Base-by-base conservation (phyloP, 2,797 vertebrate species). In the Hoplostethus atlanticus region DNA sequence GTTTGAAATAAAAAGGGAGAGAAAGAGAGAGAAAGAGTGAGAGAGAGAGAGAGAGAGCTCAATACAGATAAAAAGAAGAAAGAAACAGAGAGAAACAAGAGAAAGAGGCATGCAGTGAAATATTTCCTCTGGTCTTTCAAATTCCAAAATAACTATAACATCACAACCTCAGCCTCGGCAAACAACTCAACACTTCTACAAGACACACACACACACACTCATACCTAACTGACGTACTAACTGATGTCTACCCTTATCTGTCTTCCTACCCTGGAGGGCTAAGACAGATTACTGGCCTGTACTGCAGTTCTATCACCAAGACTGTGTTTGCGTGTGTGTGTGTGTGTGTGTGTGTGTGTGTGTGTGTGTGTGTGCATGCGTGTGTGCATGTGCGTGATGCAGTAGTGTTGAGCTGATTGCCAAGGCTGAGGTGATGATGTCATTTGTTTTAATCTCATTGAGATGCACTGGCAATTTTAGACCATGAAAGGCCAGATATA, bases 381-480 rank as follows among this genome's bases (percentile, higher is more conserved):
- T 21, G 25, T 31, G 21, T 21, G 21, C 21, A 21, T 21, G 21
- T 1, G 21, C 1, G 21, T 21, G 53, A 15, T 34, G 13, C 13
- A 4, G 5, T n/a, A 1, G 36, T 58, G 34, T 38, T 42, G 36
- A 56, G 47, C 81, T 57, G 59, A 64, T 59, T 71, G 59, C 64
- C 65, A 77, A 59, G 34, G 38, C 21, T 64, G 36, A 67, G 56
- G 57, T 42, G 50, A 47, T 85, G 76, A 82, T 81, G 67, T 88
- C 62, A 91, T 88, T 87, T 75, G 61, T 81, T 81, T 79, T 77
- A 83, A 83, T 81, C 84, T 73, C 76, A 87, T 86, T 74, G 85
- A 72, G 51, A 73, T 75, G 60, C 50, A 61, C 40, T 17, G 28
- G 55, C 71, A 13, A n/a, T 73, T 76, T 70, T 60, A 84, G 71